Evolutionary conservation across 2,888 invertebrate species (phyloP).

Genomic region (Lysandra bellargus): DNA sequence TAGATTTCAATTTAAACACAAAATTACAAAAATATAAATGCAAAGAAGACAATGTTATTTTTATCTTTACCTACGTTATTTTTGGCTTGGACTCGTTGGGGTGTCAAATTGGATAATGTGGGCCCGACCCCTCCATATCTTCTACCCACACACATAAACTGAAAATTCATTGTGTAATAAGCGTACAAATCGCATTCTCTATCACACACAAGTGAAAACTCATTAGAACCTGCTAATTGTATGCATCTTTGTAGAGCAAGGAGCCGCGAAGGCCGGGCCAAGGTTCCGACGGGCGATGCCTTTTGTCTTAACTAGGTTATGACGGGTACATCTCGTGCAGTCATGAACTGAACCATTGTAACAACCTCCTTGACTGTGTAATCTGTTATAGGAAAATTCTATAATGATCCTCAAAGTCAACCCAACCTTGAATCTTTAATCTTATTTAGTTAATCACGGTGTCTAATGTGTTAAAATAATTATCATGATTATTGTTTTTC

Average conservation of each 20-base stretch:
- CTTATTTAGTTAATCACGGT: not conserved
- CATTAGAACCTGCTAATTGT: slow-evolving; percentile 21
- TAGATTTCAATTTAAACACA: too few species aligned
- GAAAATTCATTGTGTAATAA: not conserved
- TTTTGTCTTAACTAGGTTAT: slow-evolving; percentile 63
- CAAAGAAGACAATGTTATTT: too few species aligned
- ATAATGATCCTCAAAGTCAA: slow-evolving; percentile 11
- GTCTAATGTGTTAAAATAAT: not conserved
- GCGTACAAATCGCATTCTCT: not conserved
- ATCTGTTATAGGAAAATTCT: slow-evolving; percentile 14
- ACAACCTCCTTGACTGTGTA: slow-evolving; percentile 16
- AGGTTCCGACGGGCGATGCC: slow-evolving; percentile 63
- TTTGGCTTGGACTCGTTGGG: too few species aligned
- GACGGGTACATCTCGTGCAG: slow-evolving; percentile 43
- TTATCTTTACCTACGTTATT: too few species aligned
- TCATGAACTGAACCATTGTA: slow-evolving; percentile 41
- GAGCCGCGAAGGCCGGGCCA: slow-evolving; percentile 75
- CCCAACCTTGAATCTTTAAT: slow-evolving; percentile 10
- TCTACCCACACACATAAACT: not conserved
- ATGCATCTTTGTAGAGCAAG: slow-evolving; percentile 65
- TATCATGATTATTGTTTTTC: not conserved
- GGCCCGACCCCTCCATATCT: too few species aligned
- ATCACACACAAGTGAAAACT: not conserved
- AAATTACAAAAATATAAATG: too few species aligned
- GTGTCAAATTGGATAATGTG: too few species aligned